Percentiles rank a stretch among this genome's conserved stretches.
Conservation (phyloP, 2,797 vertebrate genomes). For the Alectoris magna region DNA sequence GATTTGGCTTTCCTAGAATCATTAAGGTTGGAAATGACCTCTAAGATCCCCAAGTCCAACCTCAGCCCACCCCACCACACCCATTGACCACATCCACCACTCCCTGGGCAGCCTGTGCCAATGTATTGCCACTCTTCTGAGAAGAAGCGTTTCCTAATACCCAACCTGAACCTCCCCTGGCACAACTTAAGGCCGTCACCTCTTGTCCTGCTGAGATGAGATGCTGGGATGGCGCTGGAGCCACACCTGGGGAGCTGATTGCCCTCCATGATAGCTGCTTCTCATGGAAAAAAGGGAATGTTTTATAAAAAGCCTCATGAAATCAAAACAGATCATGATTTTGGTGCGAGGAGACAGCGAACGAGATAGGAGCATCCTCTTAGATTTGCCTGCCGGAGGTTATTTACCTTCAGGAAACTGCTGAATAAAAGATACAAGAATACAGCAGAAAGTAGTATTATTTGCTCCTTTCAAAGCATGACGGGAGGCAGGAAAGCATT, state of each 20-base stretch:
- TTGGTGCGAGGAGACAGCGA: conserved; percentile 2
- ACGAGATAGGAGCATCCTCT: conserved; percentile 52
- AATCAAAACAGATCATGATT: conserved; percentile 32
- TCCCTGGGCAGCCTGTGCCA: no score
- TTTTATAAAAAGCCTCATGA: conserved; percentile 52
- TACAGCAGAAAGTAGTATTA: neutral
- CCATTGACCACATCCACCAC: no score
- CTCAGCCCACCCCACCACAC: no score
- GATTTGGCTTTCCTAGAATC: neutral
- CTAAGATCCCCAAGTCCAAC: no score
- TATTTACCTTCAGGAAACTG: conserved; percentile 67
- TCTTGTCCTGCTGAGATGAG: neutral
- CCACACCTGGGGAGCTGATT: neutral
- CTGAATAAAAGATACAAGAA: conserved; percentile 62
- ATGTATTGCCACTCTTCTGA: no score
- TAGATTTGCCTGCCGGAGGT: conserved; percentile 53
- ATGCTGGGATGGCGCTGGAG: neutral
- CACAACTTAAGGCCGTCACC: no score
- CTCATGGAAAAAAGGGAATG: neutral
- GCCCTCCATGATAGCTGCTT: neutral
- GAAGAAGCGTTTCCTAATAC: no score
- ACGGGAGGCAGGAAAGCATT: conserved; percentile 48
- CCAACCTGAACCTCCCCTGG: no score
- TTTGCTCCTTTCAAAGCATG: conserved; percentile 45
- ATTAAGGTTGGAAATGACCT: no score